A percentile compares a stretch with the other conserved stretches of the same genome.
Evolutionary conservation across 2,888 invertebrate genomes (phyloP).

Genomic region (Nephrotoma flavescens): DNA sequence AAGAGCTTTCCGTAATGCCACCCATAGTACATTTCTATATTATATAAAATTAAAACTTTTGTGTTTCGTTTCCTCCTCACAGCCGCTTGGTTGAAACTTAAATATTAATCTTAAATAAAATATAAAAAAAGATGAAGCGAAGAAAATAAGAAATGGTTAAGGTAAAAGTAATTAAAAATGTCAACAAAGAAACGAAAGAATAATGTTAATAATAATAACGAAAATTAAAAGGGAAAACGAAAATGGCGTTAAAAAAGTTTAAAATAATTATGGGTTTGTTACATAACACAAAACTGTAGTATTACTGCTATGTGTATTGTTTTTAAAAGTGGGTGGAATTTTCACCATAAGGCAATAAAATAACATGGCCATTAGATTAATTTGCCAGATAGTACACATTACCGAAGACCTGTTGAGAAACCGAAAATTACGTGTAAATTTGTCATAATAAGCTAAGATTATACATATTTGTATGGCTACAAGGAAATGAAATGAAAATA

Average conservation of each 20-base stretch:
- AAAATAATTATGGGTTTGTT: not conserved
- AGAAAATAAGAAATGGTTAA: not conserved
- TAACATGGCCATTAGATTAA: not conserved
- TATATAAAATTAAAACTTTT: not conserved
- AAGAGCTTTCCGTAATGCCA: not conserved
- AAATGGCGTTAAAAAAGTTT: not conserved
- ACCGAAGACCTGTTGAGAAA: not conserved
- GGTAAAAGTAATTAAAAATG: not conserved
- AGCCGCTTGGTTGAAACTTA: not conserved
- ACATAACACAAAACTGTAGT: not conserved
- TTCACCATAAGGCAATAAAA: not conserved
- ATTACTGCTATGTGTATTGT: not conserved
- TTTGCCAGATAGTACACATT: not conserved
- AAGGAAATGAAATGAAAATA: not conserved
- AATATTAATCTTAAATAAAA: not conserved
- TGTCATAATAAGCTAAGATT: not conserved
- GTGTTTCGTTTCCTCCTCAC: not conserved
- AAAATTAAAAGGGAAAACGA: not conserved
- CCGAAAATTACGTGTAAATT: not conserved
- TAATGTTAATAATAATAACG: not conserved
- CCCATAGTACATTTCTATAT: not conserved
- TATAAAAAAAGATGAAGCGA: not conserved
- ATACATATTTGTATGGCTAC: not conserved
- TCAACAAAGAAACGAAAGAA: not conserved
- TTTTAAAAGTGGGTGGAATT: not conserved